Conservation (phyloP, 2,888 invertebrate species). For the Eretmocerus hayati region DNA sequence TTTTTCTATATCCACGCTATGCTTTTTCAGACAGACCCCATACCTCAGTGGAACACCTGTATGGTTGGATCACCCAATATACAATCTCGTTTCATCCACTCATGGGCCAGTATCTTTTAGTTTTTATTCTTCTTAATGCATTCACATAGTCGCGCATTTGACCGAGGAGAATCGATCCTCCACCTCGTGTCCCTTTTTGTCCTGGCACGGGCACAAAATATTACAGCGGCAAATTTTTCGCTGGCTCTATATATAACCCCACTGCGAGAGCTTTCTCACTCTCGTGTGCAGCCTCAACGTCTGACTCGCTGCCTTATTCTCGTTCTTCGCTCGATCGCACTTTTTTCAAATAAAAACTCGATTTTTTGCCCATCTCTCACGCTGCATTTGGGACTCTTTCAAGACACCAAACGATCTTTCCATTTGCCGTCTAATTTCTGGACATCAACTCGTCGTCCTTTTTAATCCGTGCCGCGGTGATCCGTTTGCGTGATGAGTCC, state of each 20-base stretch:
- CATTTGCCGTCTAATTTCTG: conserved; percentile 16
- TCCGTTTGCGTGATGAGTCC: conserved; percentile 1
- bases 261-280: neutral
- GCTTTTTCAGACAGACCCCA: too few relatives aligned
- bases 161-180: conserved; percentile 45
- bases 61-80: too few relatives aligned
- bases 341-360: too few relatives aligned
- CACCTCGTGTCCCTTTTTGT: conserved; percentile 39
- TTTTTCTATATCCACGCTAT: neutral
- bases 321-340: too few relatives aligned
- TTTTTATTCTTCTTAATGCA: too few relatives aligned
- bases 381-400: too few relatives aligned
- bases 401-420: conserved; percentile 1
- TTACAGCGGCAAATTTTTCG: conserved; percentile 34
- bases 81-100: too few relatives aligned
- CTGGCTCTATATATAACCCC: conserved; percentile 1
- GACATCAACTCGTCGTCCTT: conserved; percentile 7
- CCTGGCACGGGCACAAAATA: conserved; percentile 37
- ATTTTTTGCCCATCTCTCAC: too few relatives aligned
- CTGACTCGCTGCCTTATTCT: too few relatives aligned
- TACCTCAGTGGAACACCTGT: too few relatives aligned
- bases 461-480: conserved; percentile 13
- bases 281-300: neutral
- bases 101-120: too few relatives aligned
- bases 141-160: conserved; percentile 10